phyloP scores from a whole-genome alignment of 1,140 invertebrate genomes.

The Piezodorus guildinii region DNA sequence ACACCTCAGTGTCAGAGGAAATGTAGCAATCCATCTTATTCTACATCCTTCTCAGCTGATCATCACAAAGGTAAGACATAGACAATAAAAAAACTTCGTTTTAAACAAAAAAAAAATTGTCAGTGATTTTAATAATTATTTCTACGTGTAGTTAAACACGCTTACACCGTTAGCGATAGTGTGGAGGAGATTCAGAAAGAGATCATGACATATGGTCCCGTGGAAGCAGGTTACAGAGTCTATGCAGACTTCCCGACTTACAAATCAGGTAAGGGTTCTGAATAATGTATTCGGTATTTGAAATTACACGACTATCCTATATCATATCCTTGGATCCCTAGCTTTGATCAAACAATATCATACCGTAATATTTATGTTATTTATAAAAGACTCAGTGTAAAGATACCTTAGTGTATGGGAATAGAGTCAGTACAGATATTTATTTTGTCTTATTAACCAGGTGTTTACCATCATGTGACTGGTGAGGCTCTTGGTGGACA shows the following conservation, averaged over 20 bases:
- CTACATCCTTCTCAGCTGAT: constrained; percentile 11
- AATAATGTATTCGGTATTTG: no score
- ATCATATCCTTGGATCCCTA: no score
- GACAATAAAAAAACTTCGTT: no score
- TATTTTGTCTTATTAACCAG: not conserved
- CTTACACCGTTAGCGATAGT: not conserved
- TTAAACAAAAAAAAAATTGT: no score
- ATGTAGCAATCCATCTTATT: constrained; percentile 18
- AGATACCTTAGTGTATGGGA: no score
- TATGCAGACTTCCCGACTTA: constrained; percentile 38
- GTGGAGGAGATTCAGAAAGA: constrained; percentile 22
- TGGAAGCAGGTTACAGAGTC: constrained; percentile 42
- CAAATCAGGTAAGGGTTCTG: constrained; percentile 31
- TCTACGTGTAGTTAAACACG: not conserved
- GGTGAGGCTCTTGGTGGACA: not conserved
- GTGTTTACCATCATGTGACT: not conserved
- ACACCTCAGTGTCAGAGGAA: constrained; percentile 21
- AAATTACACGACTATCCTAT: no score
- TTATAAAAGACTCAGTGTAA: no score
- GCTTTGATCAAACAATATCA: no score
- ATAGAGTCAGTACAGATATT: no score
- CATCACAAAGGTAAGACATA: constrained; percentile 21
- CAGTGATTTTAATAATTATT: no score
- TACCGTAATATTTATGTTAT: no score
- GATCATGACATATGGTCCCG: constrained; percentile 36